phyloP scores from a whole-genome alignment of 2,113 vertebrate genomes.

The Poeciliopsis retropinna region DNA sequence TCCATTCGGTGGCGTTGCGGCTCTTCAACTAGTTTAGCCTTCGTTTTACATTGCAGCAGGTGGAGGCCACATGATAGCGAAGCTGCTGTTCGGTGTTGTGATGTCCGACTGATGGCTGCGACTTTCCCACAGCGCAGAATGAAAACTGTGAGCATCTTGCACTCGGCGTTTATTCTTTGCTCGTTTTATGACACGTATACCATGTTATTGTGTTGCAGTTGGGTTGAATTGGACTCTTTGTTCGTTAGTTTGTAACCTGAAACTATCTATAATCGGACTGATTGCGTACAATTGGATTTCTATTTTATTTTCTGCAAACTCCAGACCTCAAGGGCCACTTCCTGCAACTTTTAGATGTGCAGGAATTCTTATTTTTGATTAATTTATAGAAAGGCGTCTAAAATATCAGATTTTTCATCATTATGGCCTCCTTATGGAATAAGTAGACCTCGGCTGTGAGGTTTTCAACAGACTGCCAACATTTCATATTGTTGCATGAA shows the following conservation, averaged over 20 bases:
- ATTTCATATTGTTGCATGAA: too few relatives aligned
- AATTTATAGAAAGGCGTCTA: background rate
- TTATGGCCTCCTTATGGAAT: too few relatives aligned
- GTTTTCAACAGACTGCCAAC: too few relatives aligned
- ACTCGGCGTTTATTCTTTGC: background rate
- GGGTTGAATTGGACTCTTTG: too few relatives aligned
- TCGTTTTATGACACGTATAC: background rate
- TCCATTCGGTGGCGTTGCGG: accelerated
- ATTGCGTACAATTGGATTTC: too few relatives aligned
- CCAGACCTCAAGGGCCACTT: too few relatives aligned
- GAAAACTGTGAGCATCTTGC: background rate
- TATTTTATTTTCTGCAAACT: background rate
- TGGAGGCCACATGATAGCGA: background rate
- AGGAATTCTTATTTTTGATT: background rate
- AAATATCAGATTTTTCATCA: background rate
- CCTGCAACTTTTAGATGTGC: too few relatives aligned
- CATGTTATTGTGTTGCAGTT: too few relatives aligned
- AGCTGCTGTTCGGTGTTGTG: constrained; percentile 11
- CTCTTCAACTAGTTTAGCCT: background rate
- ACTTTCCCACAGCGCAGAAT: background rate
- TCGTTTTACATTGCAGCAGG: background rate
- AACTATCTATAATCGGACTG: too few relatives aligned
- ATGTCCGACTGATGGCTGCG: background rate
- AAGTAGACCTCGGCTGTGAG: too few relatives aligned
- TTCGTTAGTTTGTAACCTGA: too few relatives aligned